phyloP scores from a whole-genome alignment of 2,113 vertebrate genomes.

The Deroptyus accipitrinus region DNA sequence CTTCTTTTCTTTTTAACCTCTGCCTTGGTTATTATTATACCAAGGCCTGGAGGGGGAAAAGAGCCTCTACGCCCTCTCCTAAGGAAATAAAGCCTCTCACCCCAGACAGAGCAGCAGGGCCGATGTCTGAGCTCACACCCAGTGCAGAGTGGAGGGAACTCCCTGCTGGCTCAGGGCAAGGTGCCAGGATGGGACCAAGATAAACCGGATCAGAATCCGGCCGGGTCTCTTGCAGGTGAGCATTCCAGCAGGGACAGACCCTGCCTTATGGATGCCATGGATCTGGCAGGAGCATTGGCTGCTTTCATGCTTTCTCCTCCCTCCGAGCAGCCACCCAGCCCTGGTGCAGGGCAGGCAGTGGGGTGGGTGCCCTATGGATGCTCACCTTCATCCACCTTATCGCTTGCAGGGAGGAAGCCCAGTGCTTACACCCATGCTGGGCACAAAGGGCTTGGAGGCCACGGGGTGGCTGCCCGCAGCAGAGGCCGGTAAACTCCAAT shows the following conservation, averaged over 20 bases:
- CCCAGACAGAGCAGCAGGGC: not conserved
- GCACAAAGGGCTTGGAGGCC: not conserved
- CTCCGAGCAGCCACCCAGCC: not conserved
- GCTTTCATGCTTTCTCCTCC: too few species aligned
- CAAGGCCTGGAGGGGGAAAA: not conserved
- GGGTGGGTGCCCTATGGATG: not conserved
- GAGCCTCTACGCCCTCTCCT: not conserved
- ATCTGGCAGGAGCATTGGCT: not conserved
- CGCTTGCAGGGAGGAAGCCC: not conserved
- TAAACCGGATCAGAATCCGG: constrained; percentile 5
- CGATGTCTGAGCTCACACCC: not conserved
- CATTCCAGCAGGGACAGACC: not conserved
- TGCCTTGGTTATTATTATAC: not conserved
- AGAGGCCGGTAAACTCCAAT: not conserved
- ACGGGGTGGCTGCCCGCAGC: not conserved
- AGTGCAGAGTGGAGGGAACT: not conserved
- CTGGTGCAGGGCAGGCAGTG: not conserved
- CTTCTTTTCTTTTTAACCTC: not conserved
- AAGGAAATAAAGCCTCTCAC: not conserved
- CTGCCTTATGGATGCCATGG: not conserved
- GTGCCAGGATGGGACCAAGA: not conserved
- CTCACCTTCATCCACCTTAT: not conserved
- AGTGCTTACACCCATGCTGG: accelerated
- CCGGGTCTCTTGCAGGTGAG: not conserved
- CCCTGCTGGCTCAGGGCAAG: not conserved